A percentile compares a stretch with the other conserved stretches of the same genome.
phyloP scores from a whole-genome alignment of 2,113 vertebrate species.

The Sminthopsis crassicaudata region DNA sequence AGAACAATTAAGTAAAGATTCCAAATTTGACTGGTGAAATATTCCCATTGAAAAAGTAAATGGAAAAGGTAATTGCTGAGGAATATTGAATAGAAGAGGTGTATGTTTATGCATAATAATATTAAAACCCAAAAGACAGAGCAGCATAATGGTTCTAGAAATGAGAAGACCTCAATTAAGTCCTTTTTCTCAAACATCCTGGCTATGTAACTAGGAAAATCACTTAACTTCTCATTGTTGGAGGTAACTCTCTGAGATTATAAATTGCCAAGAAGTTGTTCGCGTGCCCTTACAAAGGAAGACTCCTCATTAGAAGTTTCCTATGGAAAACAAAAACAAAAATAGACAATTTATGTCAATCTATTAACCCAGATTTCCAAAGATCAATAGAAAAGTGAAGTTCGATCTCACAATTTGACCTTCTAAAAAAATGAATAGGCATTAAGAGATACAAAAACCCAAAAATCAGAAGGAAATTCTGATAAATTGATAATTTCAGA shows the following conservation, averaged over 20 bases:
- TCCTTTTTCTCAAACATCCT: neutral
- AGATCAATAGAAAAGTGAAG: neutral
- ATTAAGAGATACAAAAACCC: neutral
- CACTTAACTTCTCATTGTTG: neutral
- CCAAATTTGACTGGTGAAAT: neutral
- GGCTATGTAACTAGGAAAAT: neutral
- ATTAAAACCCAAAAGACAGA: neutral
- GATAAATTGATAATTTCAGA: neutral
- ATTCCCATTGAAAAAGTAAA: neutral
- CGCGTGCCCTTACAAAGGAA: neutral
- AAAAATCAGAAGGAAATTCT: neutral
- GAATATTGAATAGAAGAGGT: neutral
- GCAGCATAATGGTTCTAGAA: neutral
- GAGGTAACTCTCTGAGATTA: neutral
- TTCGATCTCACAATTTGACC: neutral
- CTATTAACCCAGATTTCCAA: neutral
- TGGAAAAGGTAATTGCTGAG: neutral
- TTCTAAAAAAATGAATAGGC: neutral
- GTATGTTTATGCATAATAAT: neutral
- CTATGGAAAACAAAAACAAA: no score
- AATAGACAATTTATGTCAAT: neutral
- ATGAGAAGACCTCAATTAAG: neutral
- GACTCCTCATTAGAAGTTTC: neutral
- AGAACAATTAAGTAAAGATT: neutral
- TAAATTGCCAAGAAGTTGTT: neutral